phyloP scores from a whole-genome alignment of 2,797 vertebrate genomes.

The Enteromius unitaeniatus region DNA sequence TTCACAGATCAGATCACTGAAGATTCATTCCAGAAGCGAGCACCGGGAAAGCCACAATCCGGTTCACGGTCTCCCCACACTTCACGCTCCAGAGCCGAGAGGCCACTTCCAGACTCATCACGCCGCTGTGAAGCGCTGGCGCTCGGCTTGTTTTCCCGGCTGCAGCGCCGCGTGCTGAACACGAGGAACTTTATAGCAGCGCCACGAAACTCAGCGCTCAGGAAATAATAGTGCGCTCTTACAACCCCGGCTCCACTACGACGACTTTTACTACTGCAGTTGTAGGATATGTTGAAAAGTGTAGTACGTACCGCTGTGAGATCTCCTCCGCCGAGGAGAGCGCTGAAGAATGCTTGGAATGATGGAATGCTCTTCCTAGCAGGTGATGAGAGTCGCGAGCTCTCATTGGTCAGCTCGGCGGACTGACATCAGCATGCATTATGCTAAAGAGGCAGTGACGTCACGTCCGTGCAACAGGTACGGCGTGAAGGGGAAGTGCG shows the following conservation, averaged over 20 bases:
- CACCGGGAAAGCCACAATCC: not conserved
- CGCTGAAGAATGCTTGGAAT: slow-evolving; percentile 87
- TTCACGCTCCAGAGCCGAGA: slow-evolving; percentile 68
- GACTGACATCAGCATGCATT: slow-evolving; percentile 82
- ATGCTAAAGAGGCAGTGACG: slow-evolving; percentile 72
- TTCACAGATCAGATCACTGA: not conserved
- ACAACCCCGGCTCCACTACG: not conserved
- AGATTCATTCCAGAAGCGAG: no score
- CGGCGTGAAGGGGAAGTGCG: slow-evolving; percentile 60
- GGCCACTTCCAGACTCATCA: not conserved
- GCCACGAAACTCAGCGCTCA: not conserved
- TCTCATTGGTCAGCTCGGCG: slow-evolving; percentile 77
- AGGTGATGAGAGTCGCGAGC: slow-evolving; percentile 83
- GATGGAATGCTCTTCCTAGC: slow-evolving; percentile 91
- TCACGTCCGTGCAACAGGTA: slow-evolving; percentile 73
- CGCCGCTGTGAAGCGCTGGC: no score
- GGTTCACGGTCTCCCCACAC: slow-evolving; percentile 62
- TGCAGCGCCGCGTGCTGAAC: not conserved
- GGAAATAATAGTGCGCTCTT: not conserved
- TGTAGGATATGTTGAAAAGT: not conserved
- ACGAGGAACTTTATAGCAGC: no score
- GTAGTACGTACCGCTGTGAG: slow-evolving; percentile 77
- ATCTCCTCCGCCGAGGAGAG: slow-evolving; percentile 56
- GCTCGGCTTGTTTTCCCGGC: not conserved
- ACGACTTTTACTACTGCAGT: not conserved